Conservation (phyloP, 2,797 vertebrate species). For the Caiman crocodilus region DNA sequence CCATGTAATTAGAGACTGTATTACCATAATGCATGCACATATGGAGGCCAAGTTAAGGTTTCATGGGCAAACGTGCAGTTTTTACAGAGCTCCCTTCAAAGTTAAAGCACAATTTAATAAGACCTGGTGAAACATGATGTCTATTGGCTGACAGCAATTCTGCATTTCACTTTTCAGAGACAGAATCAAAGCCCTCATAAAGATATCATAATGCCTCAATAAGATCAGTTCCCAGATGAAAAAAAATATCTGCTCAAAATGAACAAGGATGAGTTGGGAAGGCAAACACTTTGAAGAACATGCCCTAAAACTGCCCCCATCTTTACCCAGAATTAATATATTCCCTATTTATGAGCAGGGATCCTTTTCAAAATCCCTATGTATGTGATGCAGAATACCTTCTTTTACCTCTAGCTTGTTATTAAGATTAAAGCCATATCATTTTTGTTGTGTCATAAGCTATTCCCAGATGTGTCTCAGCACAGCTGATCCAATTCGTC, state of each 20-base stretch:
- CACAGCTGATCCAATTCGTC: no score
- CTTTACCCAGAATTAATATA: not conserved
- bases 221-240: not conserved
- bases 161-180: not conserved
- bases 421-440: not conserved
- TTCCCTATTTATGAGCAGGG: not conserved
- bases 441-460: no score
- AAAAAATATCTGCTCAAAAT: not conserved
- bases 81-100: not conserved
- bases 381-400: not conserved
- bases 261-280: not conserved
- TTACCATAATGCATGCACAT: not conserved
- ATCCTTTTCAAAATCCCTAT: not conserved
- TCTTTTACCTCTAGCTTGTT: not conserved
- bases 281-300: not conserved
- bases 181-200: not conserved
- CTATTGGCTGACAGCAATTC: not conserved
- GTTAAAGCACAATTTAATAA: not conserved
- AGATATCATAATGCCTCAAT: not conserved
- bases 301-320: accelerated
- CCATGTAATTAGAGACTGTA: not conserved
- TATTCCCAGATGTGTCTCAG: no score
- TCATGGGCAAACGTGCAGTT: not conserved
- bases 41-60: accelerated
- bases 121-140: not conserved